Percentiles rank a stretch among this genome's conserved stretches.
phyloP scores from a whole-genome alignment of 1,140 invertebrate species.

The Ips nitidus region DNA sequence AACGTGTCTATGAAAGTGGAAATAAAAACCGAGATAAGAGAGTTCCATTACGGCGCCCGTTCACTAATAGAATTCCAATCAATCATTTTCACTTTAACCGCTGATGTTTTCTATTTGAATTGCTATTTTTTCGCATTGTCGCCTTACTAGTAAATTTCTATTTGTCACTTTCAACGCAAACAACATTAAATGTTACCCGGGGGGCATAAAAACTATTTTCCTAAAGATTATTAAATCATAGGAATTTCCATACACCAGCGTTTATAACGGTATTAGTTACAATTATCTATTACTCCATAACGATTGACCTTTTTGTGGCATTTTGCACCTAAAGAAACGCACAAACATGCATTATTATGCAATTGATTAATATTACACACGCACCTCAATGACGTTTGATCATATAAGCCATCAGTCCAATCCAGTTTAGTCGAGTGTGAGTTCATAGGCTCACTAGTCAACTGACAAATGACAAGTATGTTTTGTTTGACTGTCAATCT shows the following conservation, averaged over 20 bases:
- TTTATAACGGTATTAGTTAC: no score
- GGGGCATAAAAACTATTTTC: no score
- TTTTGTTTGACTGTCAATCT: no score
- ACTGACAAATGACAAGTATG: no score
- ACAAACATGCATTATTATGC: constrained; percentile 11
- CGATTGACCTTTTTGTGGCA: constrained; percentile 18
- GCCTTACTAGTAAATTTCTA: constrained; percentile 8
- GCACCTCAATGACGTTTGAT: no score
- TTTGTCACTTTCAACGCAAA: constrained; percentile 21
- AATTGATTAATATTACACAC: background rate
- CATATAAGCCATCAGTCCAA: no score
- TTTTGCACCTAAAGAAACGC: constrained; percentile 14
- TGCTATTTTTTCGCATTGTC: constrained; percentile 1
- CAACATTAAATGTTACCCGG: background rate
- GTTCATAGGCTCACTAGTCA: no score
- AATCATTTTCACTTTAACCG: constrained; percentile 27
- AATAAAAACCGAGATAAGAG: no score
- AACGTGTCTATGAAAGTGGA: no score
- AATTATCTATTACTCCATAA: constrained; percentile 14
- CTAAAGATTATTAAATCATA: no score
- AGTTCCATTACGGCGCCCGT: background rate
- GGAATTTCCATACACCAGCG: no score
- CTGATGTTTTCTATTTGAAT: constrained; percentile 17
- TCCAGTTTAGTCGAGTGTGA: no score
- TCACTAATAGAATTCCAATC: constrained; percentile 17